phyloP scores from a whole-genome alignment of 2,888 invertebrate genomes.

The Dryococelus australis region DNA sequence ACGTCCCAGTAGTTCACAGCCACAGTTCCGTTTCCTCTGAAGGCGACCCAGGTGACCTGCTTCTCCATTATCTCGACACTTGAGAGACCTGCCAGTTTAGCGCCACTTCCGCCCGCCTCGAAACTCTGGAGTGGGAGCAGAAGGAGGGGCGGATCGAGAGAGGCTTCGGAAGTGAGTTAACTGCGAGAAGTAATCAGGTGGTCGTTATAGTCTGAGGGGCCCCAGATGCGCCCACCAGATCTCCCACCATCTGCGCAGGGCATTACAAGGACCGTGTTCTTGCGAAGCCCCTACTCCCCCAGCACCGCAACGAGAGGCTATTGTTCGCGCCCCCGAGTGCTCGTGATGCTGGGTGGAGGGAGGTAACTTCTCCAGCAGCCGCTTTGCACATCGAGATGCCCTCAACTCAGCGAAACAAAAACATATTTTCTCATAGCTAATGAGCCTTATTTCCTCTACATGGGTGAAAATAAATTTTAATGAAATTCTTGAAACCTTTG shows the following conservation, averaged over 20 bases:
- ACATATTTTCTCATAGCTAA: too few species aligned
- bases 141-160: not conserved
- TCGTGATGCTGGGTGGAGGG: not conserved
- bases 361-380: too few species aligned
- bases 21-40: too few species aligned
- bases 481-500: too few species aligned
- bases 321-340: not conserved
- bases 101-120: not conserved
- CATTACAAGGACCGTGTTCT: not conserved
- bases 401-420: too few species aligned
- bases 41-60: too few species aligned
- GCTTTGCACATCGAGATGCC: too few species aligned
- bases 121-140: not conserved
- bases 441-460: too few species aligned
- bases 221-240: not conserved
- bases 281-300: not conserved
- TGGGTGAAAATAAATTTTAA: too few species aligned
- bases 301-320: not conserved
- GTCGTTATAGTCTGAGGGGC: not conserved
- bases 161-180: not conserved
- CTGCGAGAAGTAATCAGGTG: constrained; percentile 10
- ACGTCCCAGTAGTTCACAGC: too few species aligned
- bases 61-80: too few species aligned
- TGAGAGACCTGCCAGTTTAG: not conserved
- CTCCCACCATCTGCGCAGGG: not conserved